Base-by-base conservation (phyloP, 2,888 invertebrate species). In the Furcula furcula region DNA sequence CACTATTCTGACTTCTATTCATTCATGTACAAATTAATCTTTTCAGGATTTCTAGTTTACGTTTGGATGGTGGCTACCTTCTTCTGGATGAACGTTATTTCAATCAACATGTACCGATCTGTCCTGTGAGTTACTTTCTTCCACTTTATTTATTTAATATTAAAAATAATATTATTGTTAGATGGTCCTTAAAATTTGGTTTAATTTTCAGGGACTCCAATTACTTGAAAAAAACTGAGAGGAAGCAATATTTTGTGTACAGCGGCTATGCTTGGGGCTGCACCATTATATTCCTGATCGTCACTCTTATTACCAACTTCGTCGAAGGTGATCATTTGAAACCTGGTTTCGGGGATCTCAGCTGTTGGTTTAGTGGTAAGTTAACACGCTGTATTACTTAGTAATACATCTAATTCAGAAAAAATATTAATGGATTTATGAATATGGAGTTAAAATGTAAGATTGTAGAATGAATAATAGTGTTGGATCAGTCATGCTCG, bases 71-170 rank as follows among this genome's bases (percentile, higher is more conserved):
- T 93, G 64, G 90, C 91, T 1, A 90, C 92, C n/a, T 94, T 94
- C 75, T 93, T 93, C 64, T 94, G 94, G 94, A 79, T 93, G 75
- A 93, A 93, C 58, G 84, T 93, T 4, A 90, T 93, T 13, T 90
- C 92, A 20, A 91, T 93, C 49, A 93, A 94, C 63, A 90, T 93
- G 33, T 94, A 91, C 87, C 89, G 91, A 53, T 86, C 89, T 7
- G 91, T 91, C 1, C 83, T 91, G 94, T 94, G 80, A 91, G 93
- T 90, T 55, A 3, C 16, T 4, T 4, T 16, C 3, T 16, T 16
- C 16, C 3, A 4, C 6, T 16, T 16, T 16, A 3, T n/a, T n/a
- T n/a, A n/a, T n/a, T 16, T 16, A 6, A 4, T 3, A 6, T 16
- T 4, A 6, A 16, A 16, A 16, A 16, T 4, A 16, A 16, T 16